Evolutionary conservation across 2,888 invertebrate genomes (phyloP), one percentile per base, ranked within the genome.

Genomic region (Schrankia costaestrigalis): DNA sequence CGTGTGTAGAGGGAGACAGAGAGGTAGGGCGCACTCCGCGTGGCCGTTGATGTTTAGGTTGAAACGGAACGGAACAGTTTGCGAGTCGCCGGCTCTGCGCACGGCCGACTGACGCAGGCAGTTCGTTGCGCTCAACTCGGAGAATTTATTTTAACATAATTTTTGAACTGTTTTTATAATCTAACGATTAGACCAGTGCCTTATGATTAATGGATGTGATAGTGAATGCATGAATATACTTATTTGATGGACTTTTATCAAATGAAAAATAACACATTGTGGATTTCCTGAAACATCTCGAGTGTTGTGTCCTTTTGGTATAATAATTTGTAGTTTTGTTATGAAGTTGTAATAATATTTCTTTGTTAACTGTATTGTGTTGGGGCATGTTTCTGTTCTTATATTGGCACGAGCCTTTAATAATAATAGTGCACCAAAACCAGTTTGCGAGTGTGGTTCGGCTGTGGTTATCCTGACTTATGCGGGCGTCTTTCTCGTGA

Each of bases 361-460:
- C 68, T 77, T 80, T 80, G 78, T 82, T 79, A 69, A 71, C 68
- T 71, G 67, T 64, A 60, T 67, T 66, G 63, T 75, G 62, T 61
- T 63, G 50, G 61, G 63, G 78, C 78, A 79, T 74, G 78, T 78
- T 81, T 78, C 68, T 69, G 63, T 63, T 71, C 61, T 76, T 78
- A 64, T 73, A 82, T 84, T 80, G 82, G 86, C 86, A 86, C 84
- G 86, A 86, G 83, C 75, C 80, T 76, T 77, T 80, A 85, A 84
- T 86, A 87, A 86, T 87, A 85, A 85, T 86, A 85, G 82, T 84
- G 82, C 79, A 83, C 80, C 66, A 52, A 78, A 87, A 86, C 86
- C 85, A 71, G 86, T 87, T 87, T 85, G 78, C 80, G 72, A 75
- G 79, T 82, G 79, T 64, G 78, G 81, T 80, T 75, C 64, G 79